These are phyloP conservation scores for Linnaemya tessellans DNA, from an alignment of 2,888 invertebrate species.

Conservation along the genomic window DNA sequence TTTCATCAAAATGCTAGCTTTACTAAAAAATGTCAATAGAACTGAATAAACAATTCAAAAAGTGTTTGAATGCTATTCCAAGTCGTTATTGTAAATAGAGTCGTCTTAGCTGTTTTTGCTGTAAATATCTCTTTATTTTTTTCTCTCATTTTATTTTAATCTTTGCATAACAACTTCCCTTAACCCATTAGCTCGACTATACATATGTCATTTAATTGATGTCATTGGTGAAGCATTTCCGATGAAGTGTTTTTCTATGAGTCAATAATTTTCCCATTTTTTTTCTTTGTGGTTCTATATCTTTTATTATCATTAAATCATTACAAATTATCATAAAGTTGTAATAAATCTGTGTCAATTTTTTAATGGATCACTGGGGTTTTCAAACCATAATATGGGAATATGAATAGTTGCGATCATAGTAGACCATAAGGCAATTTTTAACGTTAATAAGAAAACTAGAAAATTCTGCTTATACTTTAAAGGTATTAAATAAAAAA, in stretches of 20 bases:
- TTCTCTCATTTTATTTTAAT: neutral
- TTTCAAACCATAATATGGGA: neutral
- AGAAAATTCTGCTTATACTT: neutral
- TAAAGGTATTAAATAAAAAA: neutral
- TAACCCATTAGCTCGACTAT: neutral
- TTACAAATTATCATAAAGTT: constrained; percentile 50
- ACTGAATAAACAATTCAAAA: too few relatives aligned
- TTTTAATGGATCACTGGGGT: constrained; percentile 2
- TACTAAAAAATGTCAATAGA: neutral
- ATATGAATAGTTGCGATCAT: neutral
- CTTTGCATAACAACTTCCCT: neutral
- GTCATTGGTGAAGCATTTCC: constrained; percentile 63
- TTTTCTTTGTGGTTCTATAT: constrained; percentile 35
- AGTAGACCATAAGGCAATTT: neutral
- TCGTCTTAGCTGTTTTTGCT: neutral
- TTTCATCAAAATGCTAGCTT: neutral
- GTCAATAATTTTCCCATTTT: constrained; percentile 35
- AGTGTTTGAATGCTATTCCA: neutral
- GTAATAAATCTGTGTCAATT: constrained; percentile 65
- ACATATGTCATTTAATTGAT: constrained; percentile 31
- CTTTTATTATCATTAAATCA: constrained; percentile 25
- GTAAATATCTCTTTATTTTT: neutral
- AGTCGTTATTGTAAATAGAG: neutral
- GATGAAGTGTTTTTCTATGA: constrained; percentile 48
- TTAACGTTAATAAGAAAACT: neutral